Evolutionary conservation across 2,888 invertebrate species (phyloP).

Genomic region (Lottia scabra): DNA sequence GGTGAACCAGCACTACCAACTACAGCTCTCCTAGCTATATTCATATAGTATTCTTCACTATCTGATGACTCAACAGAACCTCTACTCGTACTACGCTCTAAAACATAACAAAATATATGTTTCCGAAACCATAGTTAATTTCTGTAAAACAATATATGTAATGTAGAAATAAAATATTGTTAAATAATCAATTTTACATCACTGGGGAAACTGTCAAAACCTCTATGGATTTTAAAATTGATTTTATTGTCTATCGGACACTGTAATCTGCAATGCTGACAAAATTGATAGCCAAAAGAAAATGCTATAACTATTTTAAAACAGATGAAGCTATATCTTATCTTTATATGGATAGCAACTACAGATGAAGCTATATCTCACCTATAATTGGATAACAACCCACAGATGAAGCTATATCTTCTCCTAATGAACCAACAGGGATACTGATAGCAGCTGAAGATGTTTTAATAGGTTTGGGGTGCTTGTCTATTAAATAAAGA

Average conservation of each 20-base stretch:
- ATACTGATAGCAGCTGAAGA: conserved; percentile 44
- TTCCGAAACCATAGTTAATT: too few relatives aligned
- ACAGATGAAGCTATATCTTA: conserved; percentile 33
- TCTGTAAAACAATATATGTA: too few relatives aligned
- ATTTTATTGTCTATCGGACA: too few relatives aligned
- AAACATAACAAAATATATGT: too few relatives aligned
- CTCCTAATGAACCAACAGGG: conserved; percentile 35
- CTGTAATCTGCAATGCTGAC: too few relatives aligned
- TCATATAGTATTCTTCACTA: conserved; percentile 42
- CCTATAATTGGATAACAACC: conserved; percentile 38
- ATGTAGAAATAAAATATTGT: too few relatives aligned
- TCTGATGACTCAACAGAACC: conserved; percentile 44
- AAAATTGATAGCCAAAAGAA: too few relatives aligned
- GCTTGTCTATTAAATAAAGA: not conserved
- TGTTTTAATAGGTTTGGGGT: conserved; percentile 11
- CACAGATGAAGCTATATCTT: conserved; percentile 44
- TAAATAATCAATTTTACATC: too few relatives aligned
- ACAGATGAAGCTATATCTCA: conserved; percentile 32
- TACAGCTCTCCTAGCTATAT: conserved; percentile 37
- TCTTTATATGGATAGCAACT: conserved; percentile 36
- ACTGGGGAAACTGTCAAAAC: conserved; percentile 37
- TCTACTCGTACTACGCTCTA: conserved; percentile 28
- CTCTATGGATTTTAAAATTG: too few relatives aligned
- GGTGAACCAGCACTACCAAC: conserved; percentile 64
- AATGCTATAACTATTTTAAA: too few relatives aligned